A percentile compares a stretch with the other conserved stretches of the same genome.
Conservation (phyloP, 2,113 vertebrate species). For the Strix uralensis region DNA sequence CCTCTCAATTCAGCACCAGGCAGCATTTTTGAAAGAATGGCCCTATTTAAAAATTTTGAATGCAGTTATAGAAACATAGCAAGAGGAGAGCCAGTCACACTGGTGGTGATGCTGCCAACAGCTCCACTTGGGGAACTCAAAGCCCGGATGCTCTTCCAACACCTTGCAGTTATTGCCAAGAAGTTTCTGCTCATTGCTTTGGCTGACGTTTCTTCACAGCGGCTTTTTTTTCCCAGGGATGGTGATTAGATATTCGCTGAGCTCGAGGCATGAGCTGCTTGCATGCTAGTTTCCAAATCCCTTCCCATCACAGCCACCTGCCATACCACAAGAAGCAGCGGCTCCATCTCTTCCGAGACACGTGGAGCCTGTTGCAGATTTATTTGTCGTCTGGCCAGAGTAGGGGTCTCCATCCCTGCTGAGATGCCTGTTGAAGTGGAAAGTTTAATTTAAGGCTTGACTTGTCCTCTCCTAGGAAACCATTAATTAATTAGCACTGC, state of each 20-base stretch:
- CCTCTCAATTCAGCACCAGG: not conserved
- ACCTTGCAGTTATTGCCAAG: not conserved
- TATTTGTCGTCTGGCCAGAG: not conserved
- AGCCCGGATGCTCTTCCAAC: not conserved
- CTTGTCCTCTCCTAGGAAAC: not conserved
- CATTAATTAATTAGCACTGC: not conserved
- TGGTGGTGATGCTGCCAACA: accelerated
- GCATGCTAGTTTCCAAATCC: not conserved
- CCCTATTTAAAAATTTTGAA: not conserved
- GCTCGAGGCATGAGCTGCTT: not conserved
- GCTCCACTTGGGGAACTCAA: not conserved
- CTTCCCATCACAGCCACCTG: not conserved
- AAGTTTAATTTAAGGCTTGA: constrained; percentile 28
- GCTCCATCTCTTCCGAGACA: not conserved
- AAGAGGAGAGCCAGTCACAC: accelerated
- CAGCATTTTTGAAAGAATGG: not conserved
- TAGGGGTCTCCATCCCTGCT: not conserved
- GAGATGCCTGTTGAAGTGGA: not conserved
- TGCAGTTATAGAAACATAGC: accelerated
- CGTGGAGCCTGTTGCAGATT: not conserved
- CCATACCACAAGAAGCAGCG: accelerated
- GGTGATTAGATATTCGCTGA: not conserved
- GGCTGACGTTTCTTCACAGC: not conserved
- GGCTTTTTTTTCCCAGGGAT: not conserved
- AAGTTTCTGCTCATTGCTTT: not conserved